These are phyloP conservation scores for Frankliniella intonsa DNA, from an alignment of 2,888 invertebrate genomes.

Conservation along the genomic window DNA sequence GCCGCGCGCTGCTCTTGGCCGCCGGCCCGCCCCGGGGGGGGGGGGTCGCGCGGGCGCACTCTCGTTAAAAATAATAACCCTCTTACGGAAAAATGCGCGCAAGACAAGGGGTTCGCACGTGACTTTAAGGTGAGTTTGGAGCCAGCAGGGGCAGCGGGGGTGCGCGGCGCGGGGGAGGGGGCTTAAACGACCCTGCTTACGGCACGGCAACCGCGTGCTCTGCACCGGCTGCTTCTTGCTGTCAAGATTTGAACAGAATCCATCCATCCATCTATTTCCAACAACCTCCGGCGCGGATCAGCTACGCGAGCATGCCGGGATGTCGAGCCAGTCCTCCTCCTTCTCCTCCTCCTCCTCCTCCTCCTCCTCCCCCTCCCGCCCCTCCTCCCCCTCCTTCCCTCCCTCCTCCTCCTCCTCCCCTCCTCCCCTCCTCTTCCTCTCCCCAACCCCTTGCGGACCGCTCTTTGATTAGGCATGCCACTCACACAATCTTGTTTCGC, in stretches of 20 bases:
- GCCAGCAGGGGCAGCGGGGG: no score
- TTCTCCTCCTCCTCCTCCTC: not conserved
- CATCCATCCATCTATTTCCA: no score
- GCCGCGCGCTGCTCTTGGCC: not conserved
- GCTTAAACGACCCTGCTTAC: no score
- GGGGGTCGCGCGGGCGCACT: no score
- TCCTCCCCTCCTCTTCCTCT: not conserved
- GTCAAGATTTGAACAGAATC: no score
- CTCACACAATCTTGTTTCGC: slow-evolving; percentile 24
- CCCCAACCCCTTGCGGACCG: not conserved
- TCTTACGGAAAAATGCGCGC: not conserved
- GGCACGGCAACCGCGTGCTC: no score
- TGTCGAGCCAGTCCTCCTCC: no score
- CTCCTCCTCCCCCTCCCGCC: not conserved
- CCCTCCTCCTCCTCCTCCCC: no score
- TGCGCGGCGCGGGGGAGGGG: no score
- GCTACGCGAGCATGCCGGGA: no score
- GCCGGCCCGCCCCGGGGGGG: not conserved
- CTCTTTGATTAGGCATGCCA: slow-evolving; percentile 14
- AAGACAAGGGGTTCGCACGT: not conserved
- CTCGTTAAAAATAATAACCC: slow-evolving; percentile 22
- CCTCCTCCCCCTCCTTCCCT: not conserved
- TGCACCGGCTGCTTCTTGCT: no score
- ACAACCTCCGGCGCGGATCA: no score
- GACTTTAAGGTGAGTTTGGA: not conserved